Evolutionary conservation across 2,888 invertebrate species (phyloP).

Genomic region (Drosophila picticornis): DNA sequence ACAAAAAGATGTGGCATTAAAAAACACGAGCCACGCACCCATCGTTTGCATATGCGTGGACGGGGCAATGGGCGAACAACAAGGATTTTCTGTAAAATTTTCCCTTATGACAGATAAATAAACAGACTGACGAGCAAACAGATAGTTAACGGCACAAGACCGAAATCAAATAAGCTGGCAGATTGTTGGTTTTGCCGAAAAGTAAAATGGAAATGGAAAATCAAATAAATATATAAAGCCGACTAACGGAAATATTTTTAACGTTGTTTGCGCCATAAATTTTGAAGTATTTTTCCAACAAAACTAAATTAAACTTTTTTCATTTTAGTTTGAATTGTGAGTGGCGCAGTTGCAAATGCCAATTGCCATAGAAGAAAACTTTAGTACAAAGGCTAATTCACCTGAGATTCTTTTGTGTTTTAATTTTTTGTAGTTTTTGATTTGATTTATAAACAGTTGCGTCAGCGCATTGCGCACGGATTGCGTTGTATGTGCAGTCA

Average conservation of each 20-base stretch:
- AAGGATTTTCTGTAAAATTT: constrained; percentile 56
- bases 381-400: constrained; percentile 14
- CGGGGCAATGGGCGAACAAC: constrained; percentile 20
- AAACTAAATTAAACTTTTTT: constrained; percentile 27
- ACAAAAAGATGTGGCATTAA: constrained; percentile 34
- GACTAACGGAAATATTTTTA: constrained; percentile 38
- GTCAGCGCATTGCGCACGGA: constrained; percentile 48
- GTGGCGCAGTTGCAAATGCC: constrained; percentile 30
- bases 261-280: constrained; percentile 51
- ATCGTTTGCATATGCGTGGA: not conserved
- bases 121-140: constrained; percentile 47
- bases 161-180: constrained; percentile 48
- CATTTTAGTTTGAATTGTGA: constrained; percentile 37
- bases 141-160: constrained; percentile 7
- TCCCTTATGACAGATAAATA: constrained; percentile 66
- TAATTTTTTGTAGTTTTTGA: constrained; percentile 57
- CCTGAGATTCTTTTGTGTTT: constrained; percentile 20
- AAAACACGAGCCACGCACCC: constrained; percentile 25
- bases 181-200: constrained; percentile 37
- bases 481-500: constrained; percentile 26
- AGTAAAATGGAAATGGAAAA: constrained; percentile 53
- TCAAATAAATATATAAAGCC: constrained; percentile 62
- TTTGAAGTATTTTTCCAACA: constrained; percentile 68
- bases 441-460: constrained; percentile 71
- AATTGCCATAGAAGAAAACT: constrained; percentile 32